Evolutionary conservation across 37 sponge, comb jelly and placozoan species (phyloP).

Genomic region (Amphimedon queenslandica): DNA sequence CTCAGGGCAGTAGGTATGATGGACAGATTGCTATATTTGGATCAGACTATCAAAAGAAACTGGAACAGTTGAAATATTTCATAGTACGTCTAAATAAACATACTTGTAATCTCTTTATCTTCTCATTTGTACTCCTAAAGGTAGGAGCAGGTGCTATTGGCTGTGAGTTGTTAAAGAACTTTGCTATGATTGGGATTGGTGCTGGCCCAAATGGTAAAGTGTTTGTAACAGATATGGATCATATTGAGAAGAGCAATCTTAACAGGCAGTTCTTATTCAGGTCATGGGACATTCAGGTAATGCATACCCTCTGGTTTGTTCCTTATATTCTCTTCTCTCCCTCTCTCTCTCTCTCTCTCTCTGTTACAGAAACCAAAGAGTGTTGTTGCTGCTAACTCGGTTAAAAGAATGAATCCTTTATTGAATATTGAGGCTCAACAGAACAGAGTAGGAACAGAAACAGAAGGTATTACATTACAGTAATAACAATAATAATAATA

Average conservation of each 20-base stretch:
- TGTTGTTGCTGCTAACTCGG: conserved; percentile 79
- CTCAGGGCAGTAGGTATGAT: conserved; percentile 52
- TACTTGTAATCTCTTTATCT: background rate
- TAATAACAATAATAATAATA: too few species aligned
- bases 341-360: background rate
- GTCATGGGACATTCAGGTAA: conserved; percentile 87
- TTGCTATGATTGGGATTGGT: conserved; percentile 94
- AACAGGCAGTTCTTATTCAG: conserved; percentile 98
- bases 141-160: conserved; percentile 99
- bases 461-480: conserved; percentile 56
- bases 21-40: conserved; percentile 88
- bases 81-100: conserved; percentile 44
- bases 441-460: conserved; percentile 92
- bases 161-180: conserved; percentile 95
- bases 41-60: conserved; percentile 61
- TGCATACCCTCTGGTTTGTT: too few species aligned
- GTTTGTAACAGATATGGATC: conserved; percentile 97
- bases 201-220: conserved; percentile 64
- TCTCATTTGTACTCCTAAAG: conserved; percentile 18
- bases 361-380: conserved; percentile 85
- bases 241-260: conserved; percentile 92
- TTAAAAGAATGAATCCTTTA: conserved; percentile 86
- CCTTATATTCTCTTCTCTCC: too few species aligned
- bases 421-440: conserved; percentile 73
- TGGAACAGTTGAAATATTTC: conserved; percentile 61